Evolutionary conservation across 2,113 vertebrate species (phyloP).

Genomic region (Psittacula cyanocephala): DNA sequence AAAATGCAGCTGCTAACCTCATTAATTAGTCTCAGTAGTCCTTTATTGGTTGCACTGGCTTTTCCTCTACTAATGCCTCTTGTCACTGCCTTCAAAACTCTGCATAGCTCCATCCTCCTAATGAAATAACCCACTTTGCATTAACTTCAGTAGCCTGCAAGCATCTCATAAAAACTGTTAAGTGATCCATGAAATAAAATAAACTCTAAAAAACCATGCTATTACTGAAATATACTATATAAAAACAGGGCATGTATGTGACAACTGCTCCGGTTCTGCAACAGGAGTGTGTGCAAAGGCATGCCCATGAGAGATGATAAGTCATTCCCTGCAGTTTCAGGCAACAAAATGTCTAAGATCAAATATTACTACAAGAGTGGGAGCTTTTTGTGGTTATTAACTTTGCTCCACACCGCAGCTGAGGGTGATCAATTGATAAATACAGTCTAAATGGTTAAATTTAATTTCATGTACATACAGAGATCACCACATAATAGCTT

Average conservation of each 20-base stretch:
- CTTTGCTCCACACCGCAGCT: background rate
- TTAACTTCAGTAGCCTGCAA: background rate
- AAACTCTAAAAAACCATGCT: background rate
- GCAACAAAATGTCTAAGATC: background rate
- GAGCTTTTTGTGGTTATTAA: background rate
- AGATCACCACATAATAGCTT: background rate
- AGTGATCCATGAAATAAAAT: background rate
- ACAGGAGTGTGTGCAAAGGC: background rate
- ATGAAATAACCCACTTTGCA: background rate
- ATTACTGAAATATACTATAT: background rate
- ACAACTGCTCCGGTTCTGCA: background rate
- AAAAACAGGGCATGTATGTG: background rate
- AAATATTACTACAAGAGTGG: background rate
- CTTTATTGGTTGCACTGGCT: background rate
- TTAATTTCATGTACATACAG: background rate
- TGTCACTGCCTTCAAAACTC: background rate
- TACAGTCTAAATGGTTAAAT: background rate
- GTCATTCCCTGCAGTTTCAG: background rate
- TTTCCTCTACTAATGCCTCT: background rate
- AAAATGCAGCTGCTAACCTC: background rate
- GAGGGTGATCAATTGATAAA: background rate
- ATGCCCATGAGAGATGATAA: fast-evolving
- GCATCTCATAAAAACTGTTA: background rate
- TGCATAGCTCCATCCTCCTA: background rate
- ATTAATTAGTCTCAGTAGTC: background rate